These are phyloP conservation scores for Periophthalmodon schlosseri DNA, from an alignment of 2,113 vertebrate genomes.

Conservation along the genomic window DNA sequence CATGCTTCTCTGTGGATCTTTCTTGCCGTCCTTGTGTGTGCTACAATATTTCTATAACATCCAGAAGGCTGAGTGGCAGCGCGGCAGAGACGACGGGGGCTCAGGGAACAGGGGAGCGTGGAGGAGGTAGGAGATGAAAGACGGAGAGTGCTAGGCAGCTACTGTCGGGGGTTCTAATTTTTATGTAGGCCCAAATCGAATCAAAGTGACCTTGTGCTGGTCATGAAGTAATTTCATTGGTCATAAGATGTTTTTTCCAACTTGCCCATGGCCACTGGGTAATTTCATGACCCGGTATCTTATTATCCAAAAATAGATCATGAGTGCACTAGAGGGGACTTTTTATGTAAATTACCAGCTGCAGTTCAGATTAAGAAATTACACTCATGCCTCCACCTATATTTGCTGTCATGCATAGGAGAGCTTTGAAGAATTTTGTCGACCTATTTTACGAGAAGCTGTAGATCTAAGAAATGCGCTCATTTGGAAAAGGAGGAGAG, in stretches of 20 bases:
- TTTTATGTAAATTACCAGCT: conserved; percentile 24
- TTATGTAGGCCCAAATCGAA: conserved; percentile 32
- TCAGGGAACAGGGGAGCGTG: not conserved
- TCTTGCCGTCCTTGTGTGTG: conserved; percentile 24
- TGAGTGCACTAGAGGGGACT: conserved; percentile 4
- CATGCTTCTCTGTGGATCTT: conserved; percentile 23
- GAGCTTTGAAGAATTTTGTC: not conserved
- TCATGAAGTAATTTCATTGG: conserved; percentile 35
- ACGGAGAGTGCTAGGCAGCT: conserved; percentile 4
- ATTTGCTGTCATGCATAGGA: not conserved
- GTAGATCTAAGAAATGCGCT: not conserved
- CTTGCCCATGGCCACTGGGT: conserved; percentile 9
- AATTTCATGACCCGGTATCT: conserved; percentile 33
- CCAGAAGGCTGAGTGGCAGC: conserved; percentile 26
- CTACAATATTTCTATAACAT: conserved; percentile 29
- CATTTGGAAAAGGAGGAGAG: not conserved
- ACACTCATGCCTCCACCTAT: conserved; percentile 10
- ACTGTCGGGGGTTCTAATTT: conserved; percentile 31
- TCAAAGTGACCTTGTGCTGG: conserved; percentile 40
- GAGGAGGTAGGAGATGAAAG: conserved; percentile 19
- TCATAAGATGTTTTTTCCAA: conserved; percentile 13
- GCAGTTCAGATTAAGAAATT: conserved; percentile 20
- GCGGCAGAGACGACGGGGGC: conserved; percentile 25
- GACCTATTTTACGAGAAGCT: not conserved
- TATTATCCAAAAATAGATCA: conserved; percentile 13